phyloP scores from a whole-genome alignment of 2,797 vertebrate species.

The Poliocrania exsul region DNA sequence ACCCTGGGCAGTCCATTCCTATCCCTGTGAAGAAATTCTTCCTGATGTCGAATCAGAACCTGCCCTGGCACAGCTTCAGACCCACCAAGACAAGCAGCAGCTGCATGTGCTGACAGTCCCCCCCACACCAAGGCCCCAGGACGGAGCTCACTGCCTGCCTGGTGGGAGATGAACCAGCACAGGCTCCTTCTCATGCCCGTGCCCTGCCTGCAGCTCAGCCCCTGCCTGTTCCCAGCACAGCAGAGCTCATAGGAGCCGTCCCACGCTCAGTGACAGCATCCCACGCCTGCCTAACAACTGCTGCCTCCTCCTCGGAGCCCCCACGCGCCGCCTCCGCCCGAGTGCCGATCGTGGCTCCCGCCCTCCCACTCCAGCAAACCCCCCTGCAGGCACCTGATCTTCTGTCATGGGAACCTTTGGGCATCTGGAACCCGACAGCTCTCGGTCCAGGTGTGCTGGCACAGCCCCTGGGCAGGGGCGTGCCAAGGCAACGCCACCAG shows the following conservation, averaged over 20 bases:
- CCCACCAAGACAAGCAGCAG: not conserved
- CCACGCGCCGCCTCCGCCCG: not conserved
- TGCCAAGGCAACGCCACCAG: not conserved
- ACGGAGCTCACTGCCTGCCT: not conserved
- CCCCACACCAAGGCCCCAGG: not conserved
- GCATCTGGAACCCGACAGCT: not conserved
- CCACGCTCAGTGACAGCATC: not conserved
- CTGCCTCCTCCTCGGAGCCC: conserved; percentile 31
- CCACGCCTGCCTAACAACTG: conserved; percentile 11
- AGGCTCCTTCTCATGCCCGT: not conserved
- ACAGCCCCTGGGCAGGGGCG: not conserved
- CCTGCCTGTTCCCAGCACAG: not conserved
- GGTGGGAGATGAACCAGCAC: not conserved
- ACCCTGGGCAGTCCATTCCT: not conserved
- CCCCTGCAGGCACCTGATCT: not conserved
- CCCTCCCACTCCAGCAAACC: not conserved
- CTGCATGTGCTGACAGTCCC: accelerated
- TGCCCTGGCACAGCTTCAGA: not conserved
- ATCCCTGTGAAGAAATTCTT: not conserved
- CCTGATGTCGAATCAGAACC: not conserved
- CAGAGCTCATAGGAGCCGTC: not conserved
- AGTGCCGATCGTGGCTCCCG: not conserved
- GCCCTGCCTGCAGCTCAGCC: not conserved
- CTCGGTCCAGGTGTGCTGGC: not conserved
- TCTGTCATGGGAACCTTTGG: accelerated